These are phyloP conservation scores for Xylocampa areola DNA, from an alignment of 2,888 invertebrate species.

Conservation along the genomic window DNA sequence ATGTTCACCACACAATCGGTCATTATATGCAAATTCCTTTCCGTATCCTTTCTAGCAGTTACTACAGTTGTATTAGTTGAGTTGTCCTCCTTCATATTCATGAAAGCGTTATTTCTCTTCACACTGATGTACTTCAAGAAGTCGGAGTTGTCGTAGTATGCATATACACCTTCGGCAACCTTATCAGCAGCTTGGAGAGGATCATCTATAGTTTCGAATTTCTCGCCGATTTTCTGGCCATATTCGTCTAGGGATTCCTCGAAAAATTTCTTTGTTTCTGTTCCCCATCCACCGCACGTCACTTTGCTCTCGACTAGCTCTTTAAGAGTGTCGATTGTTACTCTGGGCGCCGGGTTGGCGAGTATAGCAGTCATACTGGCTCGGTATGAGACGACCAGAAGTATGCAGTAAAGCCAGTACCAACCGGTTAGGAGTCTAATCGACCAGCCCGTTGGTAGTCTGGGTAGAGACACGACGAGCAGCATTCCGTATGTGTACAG, in stretches of 20 bases:
- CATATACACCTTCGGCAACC: conserved; percentile 92
- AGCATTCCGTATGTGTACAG: conserved; percentile 95
- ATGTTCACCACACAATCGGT: conserved; percentile 94
- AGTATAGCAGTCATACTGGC: conserved; percentile 96
- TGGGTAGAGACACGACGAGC: conserved; percentile 93
- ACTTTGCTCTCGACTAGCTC: conserved; percentile 92
- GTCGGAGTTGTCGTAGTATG: conserved; percentile 94
- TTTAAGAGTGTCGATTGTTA: conserved; percentile 94
- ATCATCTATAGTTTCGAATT: conserved; percentile 91
- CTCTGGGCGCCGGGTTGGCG: conserved; percentile 93
- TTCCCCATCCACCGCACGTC: conserved; percentile 93
- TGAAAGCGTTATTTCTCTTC: conserved; percentile 81
- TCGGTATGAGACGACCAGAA: conserved; percentile 94
- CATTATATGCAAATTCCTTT: conserved; percentile 94
- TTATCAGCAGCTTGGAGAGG: conserved; percentile 91
- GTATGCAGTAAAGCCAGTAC: conserved; percentile 96
- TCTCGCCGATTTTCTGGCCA: conserved; percentile 91
- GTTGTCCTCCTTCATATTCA: conserved; percentile 65
- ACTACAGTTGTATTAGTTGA: conserved; percentile 65
- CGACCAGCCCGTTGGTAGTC: conserved; percentile 94
- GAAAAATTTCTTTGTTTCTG: conserved; percentile 92
- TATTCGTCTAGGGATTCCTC: conserved; percentile 91
- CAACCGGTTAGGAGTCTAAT: conserved; percentile 95
- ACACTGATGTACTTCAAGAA: conserved; percentile 92
- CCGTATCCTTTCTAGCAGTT: conserved; percentile 52